Percentiles rank a stretch among this genome's conserved stretches.
Evolutionary conservation across 1,140 invertebrate species (phyloP).

Genomic region (Drosophila ogumai): DNA sequence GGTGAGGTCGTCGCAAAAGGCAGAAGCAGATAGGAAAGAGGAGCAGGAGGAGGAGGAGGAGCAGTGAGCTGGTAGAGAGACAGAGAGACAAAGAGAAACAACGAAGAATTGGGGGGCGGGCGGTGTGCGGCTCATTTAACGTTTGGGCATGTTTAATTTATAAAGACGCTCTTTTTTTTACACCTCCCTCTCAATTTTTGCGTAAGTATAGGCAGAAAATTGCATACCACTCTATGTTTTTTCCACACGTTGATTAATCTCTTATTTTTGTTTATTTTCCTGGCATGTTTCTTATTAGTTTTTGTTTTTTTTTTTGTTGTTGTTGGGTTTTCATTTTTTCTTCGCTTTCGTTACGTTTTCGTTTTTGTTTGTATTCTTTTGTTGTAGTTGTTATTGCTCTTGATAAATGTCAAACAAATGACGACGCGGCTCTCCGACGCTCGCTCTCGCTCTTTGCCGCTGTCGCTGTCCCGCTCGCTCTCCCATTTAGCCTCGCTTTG

Average conservation of each 20-base stretch:
- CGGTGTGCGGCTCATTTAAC: conserved; percentile 26
- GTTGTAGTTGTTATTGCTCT: conserved; percentile 24
- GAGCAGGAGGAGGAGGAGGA: neutral
- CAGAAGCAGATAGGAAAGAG: neutral
- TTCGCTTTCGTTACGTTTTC: neutral
- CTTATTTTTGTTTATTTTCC: conserved; percentile 24
- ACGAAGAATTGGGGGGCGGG: neutral
- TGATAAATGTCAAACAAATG: conserved; percentile 61
- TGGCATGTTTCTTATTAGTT: conserved; percentile 6
- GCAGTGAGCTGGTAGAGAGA: neutral
- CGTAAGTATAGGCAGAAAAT: conserved; percentile 71
- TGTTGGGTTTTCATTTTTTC: conserved; percentile 9
- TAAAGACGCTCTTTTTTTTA: conserved; percentile 11
- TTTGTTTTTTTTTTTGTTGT: conserved; percentile 9
- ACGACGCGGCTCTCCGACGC: conserved; percentile 5
- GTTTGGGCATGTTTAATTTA: conserved; percentile 42
- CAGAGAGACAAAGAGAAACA: neutral
- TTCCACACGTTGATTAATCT: conserved; percentile 22
- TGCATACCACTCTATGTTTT: conserved; percentile 50
- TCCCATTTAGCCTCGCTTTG: conserved; percentile 29
- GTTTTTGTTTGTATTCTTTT: conserved; percentile 17
- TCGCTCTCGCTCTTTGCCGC: conserved; percentile 1
- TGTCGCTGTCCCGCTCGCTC: conserved; percentile 6
- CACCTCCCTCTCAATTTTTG: neutral
- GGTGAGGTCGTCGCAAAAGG: conserved; percentile 29